These are phyloP conservation scores for Sturmia bella DNA, from an alignment of 2,888 invertebrate species.

Conservation along the genomic window DNA sequence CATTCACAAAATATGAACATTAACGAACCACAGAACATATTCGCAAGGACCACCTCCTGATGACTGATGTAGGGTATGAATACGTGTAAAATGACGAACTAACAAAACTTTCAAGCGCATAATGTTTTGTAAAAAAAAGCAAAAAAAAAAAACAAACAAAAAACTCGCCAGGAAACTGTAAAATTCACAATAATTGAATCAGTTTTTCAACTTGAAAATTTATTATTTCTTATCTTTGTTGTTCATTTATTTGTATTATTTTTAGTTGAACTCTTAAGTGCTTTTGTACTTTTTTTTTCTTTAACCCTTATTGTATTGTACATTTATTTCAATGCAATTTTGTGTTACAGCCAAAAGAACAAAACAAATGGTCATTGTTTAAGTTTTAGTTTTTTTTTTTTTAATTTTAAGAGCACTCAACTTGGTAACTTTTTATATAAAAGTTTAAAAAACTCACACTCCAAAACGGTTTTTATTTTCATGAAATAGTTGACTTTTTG, in stretches of 20 bases:
- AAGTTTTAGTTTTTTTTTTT: constrained; percentile 36
- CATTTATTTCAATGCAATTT: neutral
- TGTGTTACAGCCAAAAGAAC: constrained; percentile 17
- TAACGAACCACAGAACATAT: too few relatives aligned
- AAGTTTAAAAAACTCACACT: constrained; percentile 17
- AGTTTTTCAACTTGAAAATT: constrained; percentile 69
- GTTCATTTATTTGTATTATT: constrained; percentile 40
- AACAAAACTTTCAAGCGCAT: constrained; percentile 63
- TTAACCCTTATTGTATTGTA: constrained; percentile 42
- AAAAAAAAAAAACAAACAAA: constrained; percentile 10
- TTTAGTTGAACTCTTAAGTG: constrained; percentile 60
- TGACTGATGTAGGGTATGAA: constrained; percentile 1
- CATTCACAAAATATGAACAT: too few relatives aligned
- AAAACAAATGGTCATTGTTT: constrained; percentile 37
- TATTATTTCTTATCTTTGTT: constrained; percentile 65
- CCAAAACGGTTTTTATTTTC: neutral
- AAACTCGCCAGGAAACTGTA: constrained; percentile 67
- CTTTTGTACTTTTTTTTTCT: constrained; percentile 52
- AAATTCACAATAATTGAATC: constrained; percentile 73
- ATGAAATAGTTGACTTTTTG: constrained; percentile 18
- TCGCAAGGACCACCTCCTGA: neutral
- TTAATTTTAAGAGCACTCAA: constrained; percentile 59
- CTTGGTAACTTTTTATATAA: constrained; percentile 54
- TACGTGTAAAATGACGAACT: neutral
- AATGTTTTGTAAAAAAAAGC: constrained; percentile 44